Evolutionary conservation across 2,888 invertebrate genomes (phyloP), one percentile per base, ranked within the genome.

Genomic region (Drosophila picticornis): DNA sequence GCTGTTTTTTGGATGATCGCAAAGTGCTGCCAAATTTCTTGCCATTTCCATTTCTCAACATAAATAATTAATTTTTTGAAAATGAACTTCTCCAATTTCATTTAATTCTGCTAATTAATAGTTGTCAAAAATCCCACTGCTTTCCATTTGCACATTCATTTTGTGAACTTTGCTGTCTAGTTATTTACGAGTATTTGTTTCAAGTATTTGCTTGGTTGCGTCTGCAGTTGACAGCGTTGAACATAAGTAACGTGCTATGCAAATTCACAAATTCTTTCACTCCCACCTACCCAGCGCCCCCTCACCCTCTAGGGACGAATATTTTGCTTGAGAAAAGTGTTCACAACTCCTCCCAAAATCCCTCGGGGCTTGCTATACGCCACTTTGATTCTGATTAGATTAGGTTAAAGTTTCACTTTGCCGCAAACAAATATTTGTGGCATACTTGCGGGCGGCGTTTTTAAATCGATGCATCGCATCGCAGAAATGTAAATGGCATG

Each of bases 181-280:
- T 25, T 67, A 71, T 75, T 80, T 75, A 62, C 48, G 38, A 32
- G 38, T 36, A 9, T 46, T 46, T 25, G 25, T 25, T 46, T 46
- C 43, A 43, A 66, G 60, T 72, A 65, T 65, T 75, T 57, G 75
- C 43, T 48, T 59, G 46, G 66, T 9, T 36, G 61, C 67, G 43
- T 53, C 76, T 80, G 80, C 64, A 65, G 62, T 65, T 78, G 78
- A 68, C 78, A 80, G 77, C 50, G 65, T 63, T 76, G 27, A n/a
- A 38, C 68, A 80, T 63, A 66, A 61, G 56, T 66, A 68, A 69
- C 52, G 64, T 38, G 68, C 80, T 65, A 66, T 78, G 77, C 57
- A 80, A 78, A 80, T 76, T 76, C 62, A 50, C 43, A 69, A 77
- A 77, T 77, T 65, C 73, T 46, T 52, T 32, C 13, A 38, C 9